These are phyloP conservation scores for Cuniculus paca DNA, from an alignment of 2,797 vertebrate species.

Conservation along the genomic window DNA sequence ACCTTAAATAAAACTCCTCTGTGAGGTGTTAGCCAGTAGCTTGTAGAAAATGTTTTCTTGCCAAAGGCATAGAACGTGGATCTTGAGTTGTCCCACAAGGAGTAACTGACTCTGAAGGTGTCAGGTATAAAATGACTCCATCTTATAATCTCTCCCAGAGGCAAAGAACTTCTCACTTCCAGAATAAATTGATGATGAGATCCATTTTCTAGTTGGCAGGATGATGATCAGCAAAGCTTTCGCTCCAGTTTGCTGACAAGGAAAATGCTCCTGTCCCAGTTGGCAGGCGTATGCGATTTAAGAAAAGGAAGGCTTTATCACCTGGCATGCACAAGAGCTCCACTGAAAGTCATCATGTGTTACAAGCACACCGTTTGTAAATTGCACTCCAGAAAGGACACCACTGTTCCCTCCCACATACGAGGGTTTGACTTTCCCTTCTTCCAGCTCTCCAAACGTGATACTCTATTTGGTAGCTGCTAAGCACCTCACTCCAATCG, in stretches of 20 bases:
- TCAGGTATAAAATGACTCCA: constrained; percentile 57
- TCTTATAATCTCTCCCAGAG: constrained; percentile 79
- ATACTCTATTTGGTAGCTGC: background rate
- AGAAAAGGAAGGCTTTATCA: constrained; percentile 66
- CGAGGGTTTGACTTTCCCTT: background rate
- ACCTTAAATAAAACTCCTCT: constrained; percentile 74
- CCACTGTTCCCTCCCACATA: background rate
- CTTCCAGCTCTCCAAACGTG: background rate
- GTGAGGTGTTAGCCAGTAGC: constrained; percentile 75
- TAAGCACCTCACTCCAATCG: constrained; percentile 17
- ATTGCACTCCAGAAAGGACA: background rate
- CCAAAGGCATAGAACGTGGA: constrained; percentile 65
- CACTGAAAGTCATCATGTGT: constrained; percentile 28
- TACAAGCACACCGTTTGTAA: constrained; percentile 51
- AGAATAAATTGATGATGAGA: constrained; percentile 73
- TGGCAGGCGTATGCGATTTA: constrained; percentile 63
- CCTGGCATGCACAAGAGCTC: background rate
- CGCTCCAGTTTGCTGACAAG: constrained; percentile 51
- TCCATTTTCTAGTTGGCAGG: constrained; percentile 53
- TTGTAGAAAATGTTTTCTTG: constrained; percentile 82
- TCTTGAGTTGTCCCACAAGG: constrained; percentile 61
- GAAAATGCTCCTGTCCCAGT: constrained; percentile 46
- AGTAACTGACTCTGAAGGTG: constrained; percentile 65
- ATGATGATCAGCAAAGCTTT: constrained; percentile 55
- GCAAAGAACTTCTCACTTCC: constrained; percentile 72